Evolutionary conservation across 2,797 vertebrate species (phyloP).

Genomic region (Fringilla coelebs): DNA sequence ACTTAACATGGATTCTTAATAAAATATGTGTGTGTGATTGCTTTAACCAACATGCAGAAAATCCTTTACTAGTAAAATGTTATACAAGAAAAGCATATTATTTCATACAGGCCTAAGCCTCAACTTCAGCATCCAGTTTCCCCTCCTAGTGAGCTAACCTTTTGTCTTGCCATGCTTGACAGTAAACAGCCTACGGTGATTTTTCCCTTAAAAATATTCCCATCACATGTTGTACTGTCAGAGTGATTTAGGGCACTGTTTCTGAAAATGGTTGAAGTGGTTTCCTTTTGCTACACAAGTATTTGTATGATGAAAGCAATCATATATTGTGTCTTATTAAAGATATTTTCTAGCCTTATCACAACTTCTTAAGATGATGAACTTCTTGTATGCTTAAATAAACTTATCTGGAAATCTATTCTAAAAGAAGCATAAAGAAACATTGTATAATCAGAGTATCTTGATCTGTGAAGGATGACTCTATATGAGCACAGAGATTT

Average conservation of each 20-base stretch:
- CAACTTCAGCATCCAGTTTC: neutral
- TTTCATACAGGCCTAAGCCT: neutral
- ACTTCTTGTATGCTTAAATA: neutral
- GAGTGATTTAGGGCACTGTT: slow-evolving; percentile 16
- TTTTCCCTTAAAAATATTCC: slow-evolving; percentile 23
- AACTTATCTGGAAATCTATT: neutral
- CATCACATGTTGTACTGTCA: neutral
- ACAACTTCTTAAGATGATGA: neutral
- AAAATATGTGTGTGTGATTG: neutral
- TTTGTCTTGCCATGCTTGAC: neutral
- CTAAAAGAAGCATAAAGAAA: neutral
- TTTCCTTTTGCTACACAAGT: neutral
- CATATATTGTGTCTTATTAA: neutral
- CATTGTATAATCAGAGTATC: neutral
- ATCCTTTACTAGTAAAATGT: neutral
- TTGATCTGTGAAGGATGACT: neutral
- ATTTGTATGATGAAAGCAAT: neutral
- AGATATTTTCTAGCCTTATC: neutral
- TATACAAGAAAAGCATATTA: neutral
- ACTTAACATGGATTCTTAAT: neutral
- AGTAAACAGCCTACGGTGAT: neutral
- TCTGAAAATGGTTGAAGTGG: neutral
- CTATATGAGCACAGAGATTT: too few relatives aligned
- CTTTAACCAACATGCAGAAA: neutral
- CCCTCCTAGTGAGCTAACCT: neutral